Percentiles rank a stretch among this genome's conserved stretches.
Conservation (phyloP, 2,113 vertebrate species). For the Columba livia region DNA sequence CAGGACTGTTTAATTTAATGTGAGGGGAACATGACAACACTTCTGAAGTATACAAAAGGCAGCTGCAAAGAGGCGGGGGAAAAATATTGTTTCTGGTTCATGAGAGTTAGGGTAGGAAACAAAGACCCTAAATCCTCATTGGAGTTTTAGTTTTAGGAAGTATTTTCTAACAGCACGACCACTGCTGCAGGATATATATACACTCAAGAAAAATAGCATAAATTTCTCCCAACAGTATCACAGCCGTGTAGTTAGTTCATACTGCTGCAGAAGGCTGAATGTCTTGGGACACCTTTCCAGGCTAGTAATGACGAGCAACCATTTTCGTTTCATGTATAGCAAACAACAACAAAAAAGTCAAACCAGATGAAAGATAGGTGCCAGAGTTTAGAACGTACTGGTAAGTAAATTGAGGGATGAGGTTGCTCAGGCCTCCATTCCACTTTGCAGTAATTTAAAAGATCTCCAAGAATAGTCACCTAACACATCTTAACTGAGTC, state of each 20-base stretch:
- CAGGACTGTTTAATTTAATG: background rate
- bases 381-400: background rate
- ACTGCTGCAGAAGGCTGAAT: background rate
- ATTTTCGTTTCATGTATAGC: background rate
- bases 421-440: background rate
- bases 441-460: background rate
- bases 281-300: background rate
- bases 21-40: background rate
- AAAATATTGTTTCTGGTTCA: background rate
- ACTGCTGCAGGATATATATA: background rate
- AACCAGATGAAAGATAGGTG: background rate
- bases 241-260: background rate
- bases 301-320: background rate
- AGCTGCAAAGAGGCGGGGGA: background rate
- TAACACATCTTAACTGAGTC: background rate
- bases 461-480: background rate
- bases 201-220: background rate
- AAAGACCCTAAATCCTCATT: background rate
- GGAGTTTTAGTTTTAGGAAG: background rate
- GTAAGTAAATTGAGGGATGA: background rate
- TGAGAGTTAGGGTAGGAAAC: background rate
- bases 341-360: background rate
- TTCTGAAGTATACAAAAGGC: background rate
- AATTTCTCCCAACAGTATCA: background rate
- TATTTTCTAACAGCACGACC: background rate